These are phyloP conservation scores for Basileuterus tristriatus DNA, from an alignment of 2,797 vertebrate genomes.

Conservation along the genomic window DNA sequence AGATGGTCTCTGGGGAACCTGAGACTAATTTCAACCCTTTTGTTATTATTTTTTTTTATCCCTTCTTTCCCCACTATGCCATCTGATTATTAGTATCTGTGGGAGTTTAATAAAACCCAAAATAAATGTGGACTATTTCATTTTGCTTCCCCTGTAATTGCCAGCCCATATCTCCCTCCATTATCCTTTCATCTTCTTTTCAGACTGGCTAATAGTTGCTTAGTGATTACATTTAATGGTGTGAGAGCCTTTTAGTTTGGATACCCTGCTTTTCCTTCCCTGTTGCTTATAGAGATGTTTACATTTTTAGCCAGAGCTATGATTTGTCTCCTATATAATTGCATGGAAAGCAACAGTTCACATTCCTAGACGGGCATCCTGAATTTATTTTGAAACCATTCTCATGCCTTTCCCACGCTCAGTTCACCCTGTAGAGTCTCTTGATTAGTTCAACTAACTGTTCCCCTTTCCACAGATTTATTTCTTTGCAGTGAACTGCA, in stretches of 20 bases:
- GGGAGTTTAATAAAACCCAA: background rate
- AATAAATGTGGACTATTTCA: background rate
- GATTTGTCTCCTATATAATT: conserved; percentile 33
- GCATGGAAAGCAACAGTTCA: background rate
- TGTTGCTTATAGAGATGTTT: conserved; percentile 33
- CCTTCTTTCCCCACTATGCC: background rate
- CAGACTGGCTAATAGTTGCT: background rate
- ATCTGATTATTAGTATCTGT: background rate
- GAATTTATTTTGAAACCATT: conserved; percentile 16
- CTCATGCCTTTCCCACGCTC: background rate
- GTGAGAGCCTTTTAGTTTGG: conserved; percentile 44
- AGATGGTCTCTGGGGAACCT: background rate
- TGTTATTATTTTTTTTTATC: background rate
- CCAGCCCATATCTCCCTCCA: background rate
- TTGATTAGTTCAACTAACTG: background rate
- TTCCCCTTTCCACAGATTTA: background rate
- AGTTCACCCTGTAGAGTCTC: background rate
- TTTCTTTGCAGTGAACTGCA: background rate
- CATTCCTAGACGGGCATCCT: background rate
- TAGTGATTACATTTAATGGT: conserved; percentile 43
- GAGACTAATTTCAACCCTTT: background rate
- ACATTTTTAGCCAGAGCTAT: conserved; percentile 18
- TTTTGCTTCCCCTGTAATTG: background rate
- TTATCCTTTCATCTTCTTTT: conserved; percentile 63
- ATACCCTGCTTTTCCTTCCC: background rate